Evolutionary conservation across 2,113 vertebrate genomes (phyloP).

Genomic region (Pavo muticus): DNA sequence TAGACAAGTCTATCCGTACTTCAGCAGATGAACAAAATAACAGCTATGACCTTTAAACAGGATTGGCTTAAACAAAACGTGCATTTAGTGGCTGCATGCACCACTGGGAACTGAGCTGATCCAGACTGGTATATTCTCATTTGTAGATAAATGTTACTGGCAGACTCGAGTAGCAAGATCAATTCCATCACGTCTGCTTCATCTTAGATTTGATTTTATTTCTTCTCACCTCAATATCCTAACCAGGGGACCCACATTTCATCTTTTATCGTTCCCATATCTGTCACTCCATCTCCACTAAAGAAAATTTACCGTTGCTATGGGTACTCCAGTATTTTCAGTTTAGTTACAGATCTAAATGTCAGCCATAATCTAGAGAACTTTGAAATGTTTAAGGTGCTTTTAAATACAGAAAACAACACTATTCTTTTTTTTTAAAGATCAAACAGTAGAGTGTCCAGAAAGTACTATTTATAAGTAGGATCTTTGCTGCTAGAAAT

Average conservation of each 20-base stretch:
- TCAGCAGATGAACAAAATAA: background rate
- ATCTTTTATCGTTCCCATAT: background rate
- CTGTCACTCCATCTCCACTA: background rate
- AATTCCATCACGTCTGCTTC: background rate
- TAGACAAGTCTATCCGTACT: rapidly evolving
- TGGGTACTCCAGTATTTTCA: background rate
- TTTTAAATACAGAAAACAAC: background rate
- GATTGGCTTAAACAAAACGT: background rate
- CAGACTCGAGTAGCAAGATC: background rate
- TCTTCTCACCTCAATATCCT: background rate
- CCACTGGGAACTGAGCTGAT: background rate
- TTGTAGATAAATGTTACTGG: background rate
- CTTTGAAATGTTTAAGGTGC: background rate
- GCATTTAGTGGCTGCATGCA: background rate
- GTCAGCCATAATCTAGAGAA: background rate
- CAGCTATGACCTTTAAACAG: background rate
- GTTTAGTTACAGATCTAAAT: background rate
- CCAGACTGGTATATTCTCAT: background rate
- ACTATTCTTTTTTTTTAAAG: background rate
- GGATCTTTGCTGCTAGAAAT: background rate
- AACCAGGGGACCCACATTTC: background rate
- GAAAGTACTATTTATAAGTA: background rate
- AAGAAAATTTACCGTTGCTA: background rate
- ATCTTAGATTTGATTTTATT: background rate
- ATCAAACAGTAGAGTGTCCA: background rate